phyloP scores from a whole-genome alignment of 2,113 vertebrate genomes.

The Phocoena phocoena region DNA sequence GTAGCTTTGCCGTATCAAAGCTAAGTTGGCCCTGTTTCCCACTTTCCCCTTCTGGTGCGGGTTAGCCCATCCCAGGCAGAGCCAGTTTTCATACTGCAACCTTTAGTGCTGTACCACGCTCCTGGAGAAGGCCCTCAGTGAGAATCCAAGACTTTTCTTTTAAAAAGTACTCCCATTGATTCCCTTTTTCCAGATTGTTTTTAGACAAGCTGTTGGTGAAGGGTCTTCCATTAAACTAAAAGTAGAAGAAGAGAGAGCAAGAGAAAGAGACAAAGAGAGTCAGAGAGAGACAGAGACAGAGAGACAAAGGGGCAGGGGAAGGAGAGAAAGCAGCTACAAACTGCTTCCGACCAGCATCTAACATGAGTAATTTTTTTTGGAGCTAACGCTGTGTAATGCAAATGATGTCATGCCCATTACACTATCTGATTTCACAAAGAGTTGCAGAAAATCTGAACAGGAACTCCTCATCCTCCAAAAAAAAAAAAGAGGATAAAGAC shows the following conservation, averaged over 20 bases:
- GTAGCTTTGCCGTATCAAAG: neutral
- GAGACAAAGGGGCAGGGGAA: neutral
- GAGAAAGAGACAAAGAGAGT: neutral
- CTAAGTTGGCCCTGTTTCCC: neutral
- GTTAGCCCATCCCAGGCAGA: neutral
- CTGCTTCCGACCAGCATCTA: neutral
- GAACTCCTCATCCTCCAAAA: neutral
- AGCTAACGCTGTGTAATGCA: neutral
- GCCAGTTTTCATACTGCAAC: neutral
- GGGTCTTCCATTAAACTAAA: neutral
- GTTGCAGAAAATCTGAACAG: slow-evolving; percentile 34
- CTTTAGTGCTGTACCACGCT: neutral
- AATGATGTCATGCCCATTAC: slow-evolving; percentile 17
- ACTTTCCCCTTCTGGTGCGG: neutral
- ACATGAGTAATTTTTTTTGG: neutral
- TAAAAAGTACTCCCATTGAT: neutral
- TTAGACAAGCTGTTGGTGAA: neutral
- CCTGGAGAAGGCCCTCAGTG: neutral
- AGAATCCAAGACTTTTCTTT: neutral
- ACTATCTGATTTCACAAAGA: slow-evolving; percentile 55
- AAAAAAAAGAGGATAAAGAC: neutral
- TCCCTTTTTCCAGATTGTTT: neutral
- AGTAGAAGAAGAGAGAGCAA: neutral
- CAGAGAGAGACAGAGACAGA: neutral
- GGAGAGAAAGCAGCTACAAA: neutral